Evolutionary conservation across 2,797 vertebrate genomes (phyloP).

Genomic region (Tokudaia muenninki): DNA sequence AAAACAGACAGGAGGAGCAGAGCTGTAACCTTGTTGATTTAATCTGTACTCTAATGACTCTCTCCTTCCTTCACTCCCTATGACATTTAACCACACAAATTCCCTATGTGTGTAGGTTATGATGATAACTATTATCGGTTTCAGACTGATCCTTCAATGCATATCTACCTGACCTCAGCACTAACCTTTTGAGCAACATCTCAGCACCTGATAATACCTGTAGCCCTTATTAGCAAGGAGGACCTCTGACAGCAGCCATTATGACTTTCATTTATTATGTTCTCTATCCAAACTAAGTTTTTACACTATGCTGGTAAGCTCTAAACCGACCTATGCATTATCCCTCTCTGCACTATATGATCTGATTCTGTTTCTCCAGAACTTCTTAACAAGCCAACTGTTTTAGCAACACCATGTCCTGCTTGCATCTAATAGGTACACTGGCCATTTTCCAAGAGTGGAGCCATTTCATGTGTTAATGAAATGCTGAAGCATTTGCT

Average conservation of each 20-base stretch:
- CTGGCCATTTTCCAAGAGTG: neutral
- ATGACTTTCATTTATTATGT: neutral
- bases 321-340: neutral
- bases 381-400: neutral
- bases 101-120: neutral
- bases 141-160: neutral
- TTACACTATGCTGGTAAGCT: neutral
- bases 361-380: neutral
- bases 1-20: neutral
- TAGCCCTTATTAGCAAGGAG: neutral
- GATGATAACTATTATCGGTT: neutral
- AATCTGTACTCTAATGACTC: neutral
- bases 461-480: neutral
- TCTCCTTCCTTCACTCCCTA: neutral
- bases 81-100: neutral
- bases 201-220: neutral
- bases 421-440: neutral
- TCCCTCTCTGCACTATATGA: neutral
- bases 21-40: neutral
- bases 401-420: neutral
- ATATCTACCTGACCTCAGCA: neutral
- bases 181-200: neutral
- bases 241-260: neutral
- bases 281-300: neutral
- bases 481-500: neutral